Base-by-base conservation (phyloP, 2,888 invertebrate genomes). In the Netelia fuscicornis region DNA sequence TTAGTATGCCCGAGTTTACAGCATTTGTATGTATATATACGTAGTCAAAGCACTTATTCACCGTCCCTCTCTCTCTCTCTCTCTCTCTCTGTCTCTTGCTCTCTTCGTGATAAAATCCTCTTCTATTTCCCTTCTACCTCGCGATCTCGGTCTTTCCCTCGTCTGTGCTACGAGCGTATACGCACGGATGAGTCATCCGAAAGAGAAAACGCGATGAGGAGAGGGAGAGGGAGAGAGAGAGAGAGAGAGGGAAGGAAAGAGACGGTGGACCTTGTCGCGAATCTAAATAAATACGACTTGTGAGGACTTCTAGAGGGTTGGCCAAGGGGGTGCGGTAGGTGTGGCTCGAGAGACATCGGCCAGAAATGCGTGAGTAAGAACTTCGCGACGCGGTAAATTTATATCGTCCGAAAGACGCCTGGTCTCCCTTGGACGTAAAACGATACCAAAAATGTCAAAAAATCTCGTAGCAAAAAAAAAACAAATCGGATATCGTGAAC, bases 241-340 rank as follows among this genome's bases (percentile, higher is more conserved):
- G 72, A 60, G 64, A 78, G 67, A 42, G 72, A 60, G 64, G 25
- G 75, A 58, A 42, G 58, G 72, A 86, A 65, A 56, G 70, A 81
- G 87, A 87, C 64, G 84, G 85, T 82, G 88, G 89, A 91, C 89
- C 90, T 89, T 89, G 89, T 88, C 88, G 89, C 87, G 90, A 89
- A 91, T 92, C 89, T 90, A 91, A 91, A 91, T 92, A 91, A 91
- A 91, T 91, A 90, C 90, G 87, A 81, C 74, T 85, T 65, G 87
- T 76, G 58, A 83, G 77, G 70, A 60, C 67, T 70, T 68, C 60
- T 68, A 81, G 83, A 74, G 83, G 81, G 81, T 83, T 86, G 75
- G 74, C 56, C 67, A 84, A 82, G 80, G 81, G 83, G 86, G 78
- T 72, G 67, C 72, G 86, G 85, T 78, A 76, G 80, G 88, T 72